Evolutionary conservation across 1,140 invertebrate species (phyloP), one percentile per base, ranked within the genome.

Genomic region (Tetragnatha versicolor): DNA sequence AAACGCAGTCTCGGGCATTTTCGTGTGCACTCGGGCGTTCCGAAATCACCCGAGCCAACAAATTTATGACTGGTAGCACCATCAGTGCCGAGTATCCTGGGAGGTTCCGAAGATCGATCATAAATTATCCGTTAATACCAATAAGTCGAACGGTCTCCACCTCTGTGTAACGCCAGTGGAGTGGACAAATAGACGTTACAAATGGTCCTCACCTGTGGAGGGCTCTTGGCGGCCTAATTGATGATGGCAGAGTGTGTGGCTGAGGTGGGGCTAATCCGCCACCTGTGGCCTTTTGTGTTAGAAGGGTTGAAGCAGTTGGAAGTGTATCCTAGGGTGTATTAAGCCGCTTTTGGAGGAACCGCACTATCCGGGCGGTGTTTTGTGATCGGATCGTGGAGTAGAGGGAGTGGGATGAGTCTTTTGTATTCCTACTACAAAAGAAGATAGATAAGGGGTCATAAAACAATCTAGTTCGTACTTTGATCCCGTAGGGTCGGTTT

Each of bases 71-170:
- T 42, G 7, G 14, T 39, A 65, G n/a, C 42, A 42, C n/a, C n/a
- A n/a, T n/a, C n/a, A n/a, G n/a, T 47, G 12, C 22, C 10, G 9
- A 39, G 49, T 29, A n/a, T n/a, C n/a, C n/a, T 10, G 53, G 69
- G 69, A 35, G 51, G 53, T 42, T 9, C 69, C 7, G 45, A 58
- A 73, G 53, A 58, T n/a, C n/a, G n/a, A n/a, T 60, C 69, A 73
- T 73, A 73, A 73, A 29, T 73, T 73, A 73, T 73, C 51, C 27
- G 69, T 60, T 58, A 45, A 73, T 73, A 58, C 69, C 35, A 73
- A 58, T 72, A 58, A 72, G 29, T 25, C 9, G 37, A 37, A 42
- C 22, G 45, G 39, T 53, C 61, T 45, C 69, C 69, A 73, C 69
- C 69, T 51, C 10, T 20, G 69, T 27, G 69, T 73, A 73, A 73